Conservation (phyloP, 2,113 vertebrate species). For the Microcebus griseorufus region DNA sequence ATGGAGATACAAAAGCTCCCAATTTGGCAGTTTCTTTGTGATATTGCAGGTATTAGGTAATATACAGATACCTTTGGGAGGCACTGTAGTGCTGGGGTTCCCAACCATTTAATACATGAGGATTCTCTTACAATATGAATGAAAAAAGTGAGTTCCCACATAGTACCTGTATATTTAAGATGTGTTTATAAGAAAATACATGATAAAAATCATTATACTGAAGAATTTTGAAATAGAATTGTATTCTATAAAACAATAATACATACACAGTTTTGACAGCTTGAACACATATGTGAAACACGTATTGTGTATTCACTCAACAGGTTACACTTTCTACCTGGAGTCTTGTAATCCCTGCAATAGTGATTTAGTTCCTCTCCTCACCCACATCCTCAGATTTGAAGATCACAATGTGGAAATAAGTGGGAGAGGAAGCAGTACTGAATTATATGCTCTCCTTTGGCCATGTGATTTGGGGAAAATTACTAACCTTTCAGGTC, state of each 20-base stretch:
- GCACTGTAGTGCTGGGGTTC: fast-evolving
- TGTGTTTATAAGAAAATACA: neutral
- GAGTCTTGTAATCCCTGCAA: neutral
- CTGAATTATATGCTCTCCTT: neutral
- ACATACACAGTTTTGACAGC: neutral
- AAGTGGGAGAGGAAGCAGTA: neutral
- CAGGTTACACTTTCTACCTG: neutral
- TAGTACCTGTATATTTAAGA: neutral
- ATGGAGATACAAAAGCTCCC: neutral
- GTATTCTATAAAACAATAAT: neutral
- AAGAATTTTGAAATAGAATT: neutral
- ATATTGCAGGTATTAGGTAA: neutral
- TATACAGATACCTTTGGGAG: neutral
- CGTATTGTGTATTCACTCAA: neutral
- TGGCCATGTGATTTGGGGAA: neutral
- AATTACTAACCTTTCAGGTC: neutral
- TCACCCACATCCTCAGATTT: neutral
- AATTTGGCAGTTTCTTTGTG: neutral
- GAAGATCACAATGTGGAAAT: neutral
- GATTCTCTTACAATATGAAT: neutral
- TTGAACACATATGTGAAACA: neutral
- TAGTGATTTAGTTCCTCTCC: neutral
- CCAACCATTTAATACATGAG: neutral
- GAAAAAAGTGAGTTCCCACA: neutral
- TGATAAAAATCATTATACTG: neutral